Percentiles rank a stretch among this genome's conserved stretches.
These are phyloP conservation scores for Saccopteryx bilineata DNA, from an alignment of 2,113 vertebrate genomes.

Conservation along the genomic window DNA sequence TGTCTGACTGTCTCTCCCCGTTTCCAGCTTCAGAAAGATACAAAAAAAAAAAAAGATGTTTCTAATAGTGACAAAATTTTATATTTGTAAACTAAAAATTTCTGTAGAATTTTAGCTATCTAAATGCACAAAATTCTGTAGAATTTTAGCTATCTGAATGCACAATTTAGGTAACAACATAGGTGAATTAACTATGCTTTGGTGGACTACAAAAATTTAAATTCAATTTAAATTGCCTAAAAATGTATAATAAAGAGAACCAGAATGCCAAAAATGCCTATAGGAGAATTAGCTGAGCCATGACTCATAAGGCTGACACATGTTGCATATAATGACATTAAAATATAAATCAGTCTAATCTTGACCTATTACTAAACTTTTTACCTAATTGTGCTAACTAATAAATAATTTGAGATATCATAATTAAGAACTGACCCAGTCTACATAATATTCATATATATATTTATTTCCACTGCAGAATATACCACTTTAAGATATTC, in stretches of 20 bases:
- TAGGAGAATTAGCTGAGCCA: background rate
- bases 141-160: background rate
- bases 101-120: background rate
- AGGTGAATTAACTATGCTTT: background rate
- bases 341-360: background rate
- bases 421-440: background rate
- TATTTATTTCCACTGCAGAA: background rate
- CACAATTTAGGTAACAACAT: background rate
- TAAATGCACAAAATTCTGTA: background rate
- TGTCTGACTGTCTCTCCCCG: too few relatives aligned
- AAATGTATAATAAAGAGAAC: background rate
- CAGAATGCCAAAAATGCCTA: background rate
- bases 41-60: too few relatives aligned
- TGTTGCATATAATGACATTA: background rate
- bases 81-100: background rate
- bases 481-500: background rate
- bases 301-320: background rate
- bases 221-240: background rate
- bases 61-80: background rate
- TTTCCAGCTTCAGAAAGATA: too few relatives aligned
- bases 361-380: background rate
- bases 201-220: background rate
- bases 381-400: background rate
- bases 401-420: background rate
- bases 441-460: background rate